Percentiles rank a stretch among this genome's conserved stretches.
Evolutionary conservation across 2,113 vertebrate genomes (phyloP).

Genomic region (Orthonyx spaldingii): DNA sequence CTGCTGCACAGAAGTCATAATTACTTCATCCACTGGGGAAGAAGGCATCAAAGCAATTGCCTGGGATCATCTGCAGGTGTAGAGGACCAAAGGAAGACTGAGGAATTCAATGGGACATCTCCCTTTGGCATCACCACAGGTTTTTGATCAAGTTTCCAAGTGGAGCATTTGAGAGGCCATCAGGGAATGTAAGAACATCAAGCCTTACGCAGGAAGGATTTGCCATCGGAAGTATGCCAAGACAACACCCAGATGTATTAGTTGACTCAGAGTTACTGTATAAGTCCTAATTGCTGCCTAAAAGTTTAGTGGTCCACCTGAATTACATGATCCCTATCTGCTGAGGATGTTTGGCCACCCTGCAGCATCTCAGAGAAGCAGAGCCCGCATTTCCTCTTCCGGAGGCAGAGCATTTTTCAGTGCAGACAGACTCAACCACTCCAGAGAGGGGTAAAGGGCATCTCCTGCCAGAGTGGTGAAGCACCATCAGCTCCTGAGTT

Average conservation of each 20-base stretch:
- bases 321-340: slow-evolving; percentile 31
- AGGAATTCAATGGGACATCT: neutral
- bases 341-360: slow-evolving; percentile 32
- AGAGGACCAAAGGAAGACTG: slow-evolving; percentile 1
- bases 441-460: neutral
- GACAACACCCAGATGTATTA: slow-evolving; percentile 36
- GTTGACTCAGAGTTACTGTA: slow-evolving; percentile 45
- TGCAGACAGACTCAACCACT: neutral
- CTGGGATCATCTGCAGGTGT: neutral
- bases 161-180: neutral
- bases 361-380: neutral
- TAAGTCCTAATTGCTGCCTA: slow-evolving; percentile 37
- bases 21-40: slow-evolving; percentile 31
- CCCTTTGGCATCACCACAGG: neutral
- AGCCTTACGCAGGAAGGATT: slow-evolving; percentile 36
- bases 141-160: slow-evolving; percentile 30
- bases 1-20: slow-evolving; percentile 5
- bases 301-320: slow-evolving; percentile 44
- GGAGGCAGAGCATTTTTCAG: neutral
- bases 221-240: slow-evolving; percentile 31
- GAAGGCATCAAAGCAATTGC: slow-evolving; percentile 28
- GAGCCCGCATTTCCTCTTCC: neutral
- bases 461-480: neutral
- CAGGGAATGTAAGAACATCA: neutral
- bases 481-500: neutral